Evolutionary conservation across 2,888 invertebrate species (phyloP), one percentile per base, ranked within the genome.

Genomic region (Lasioglossum villosulum): DNA sequence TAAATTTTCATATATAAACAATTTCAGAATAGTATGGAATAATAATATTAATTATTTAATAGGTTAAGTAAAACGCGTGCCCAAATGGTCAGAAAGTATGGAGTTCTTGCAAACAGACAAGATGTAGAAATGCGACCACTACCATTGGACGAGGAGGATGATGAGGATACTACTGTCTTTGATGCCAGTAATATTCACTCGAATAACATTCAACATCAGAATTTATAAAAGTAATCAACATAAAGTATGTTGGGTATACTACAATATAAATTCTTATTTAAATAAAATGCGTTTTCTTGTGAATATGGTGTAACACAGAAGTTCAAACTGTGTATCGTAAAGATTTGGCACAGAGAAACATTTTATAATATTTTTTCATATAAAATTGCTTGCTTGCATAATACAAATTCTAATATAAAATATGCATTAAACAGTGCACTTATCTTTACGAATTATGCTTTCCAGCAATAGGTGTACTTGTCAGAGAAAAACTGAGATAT

Each of bases 91-190:
- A 92, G 95, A 80, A 95, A 95, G 84, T 95, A 95, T 77, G 95
- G 95, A n/a, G 90, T 95, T 30, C 92, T 95, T 48, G 93, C 95
- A 30, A 94, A 95, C 84, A 93, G 94, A 83, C 95, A 95, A 87
- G 95, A 95, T 82, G 93, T 95, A 74, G 95, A 95, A 86, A 95
- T 95, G 95, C 91, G 95, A 82, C 95, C 95, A 72, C 90, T 95
- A 74, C 95, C 95, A 16, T 91, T 95, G 78, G 95, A 95, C 42
- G 95, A 95, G 79, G 95, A 95, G 42, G 95, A 95, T 52, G 95
- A 95, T 4, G 95, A 95, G 80, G 95, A 95, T 76, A 95, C 94
- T 52, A 95, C 95, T 66, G 94, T 95, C 56, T 95, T 95, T 81
- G 95, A 95, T 90, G 93, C 93, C 37, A 94, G 93, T 84, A 93